Evolutionary conservation across 2,797 vertebrate genomes (phyloP), one percentile per base, ranked within the genome.

Genomic region (Neomorphus geoffroyi): DNA sequence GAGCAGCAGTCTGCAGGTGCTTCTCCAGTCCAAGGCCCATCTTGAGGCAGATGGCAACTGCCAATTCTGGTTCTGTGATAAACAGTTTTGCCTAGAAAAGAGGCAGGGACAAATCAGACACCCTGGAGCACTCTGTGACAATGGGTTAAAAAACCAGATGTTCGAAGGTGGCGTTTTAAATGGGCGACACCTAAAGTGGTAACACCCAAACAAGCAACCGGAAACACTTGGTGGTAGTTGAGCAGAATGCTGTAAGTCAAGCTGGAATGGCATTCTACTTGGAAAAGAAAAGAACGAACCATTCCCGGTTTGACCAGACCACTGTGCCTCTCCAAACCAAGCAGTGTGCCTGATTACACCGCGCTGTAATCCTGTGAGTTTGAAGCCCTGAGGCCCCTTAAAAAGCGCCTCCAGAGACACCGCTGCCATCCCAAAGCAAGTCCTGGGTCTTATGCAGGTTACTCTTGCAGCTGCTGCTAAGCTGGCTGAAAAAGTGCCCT

Each of bases 281-380:
- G 30, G 30, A 58, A 60, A 74, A 64, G 5, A 5, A 43, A 50
- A 19, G 70, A 70, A 3, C 9, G 18, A 79, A 54, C 13, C 19
- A 18, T 46, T 88, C 86, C 41, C 56, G 57, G 28, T 22, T 48
- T 82, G 18, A 12, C 54, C 37, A 67, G n/a, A 64, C n/a, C 21
- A 22, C 26, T 77, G 27, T 35, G 5, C 27, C 18, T 27, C 27
- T 51, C 17, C 41, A 19, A 11, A 12, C 13, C 18, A 46, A 11
- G 18, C 51, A 30, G 30, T 32, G 30, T 30, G 24, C 23, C 13
- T 4, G 7, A 37, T 62, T 80, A 88, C 33, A 45, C n/a, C 35
- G 16, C 9, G 15, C 22, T 30, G 6, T 3, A 50, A 66, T 45
- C 14, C 51, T 54, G 60, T 0, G 0, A 62, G 43, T 70, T 8